Evolutionary conservation across 1,140 invertebrate genomes (phyloP).

Genomic region (Phthorimaea operculella): DNA sequence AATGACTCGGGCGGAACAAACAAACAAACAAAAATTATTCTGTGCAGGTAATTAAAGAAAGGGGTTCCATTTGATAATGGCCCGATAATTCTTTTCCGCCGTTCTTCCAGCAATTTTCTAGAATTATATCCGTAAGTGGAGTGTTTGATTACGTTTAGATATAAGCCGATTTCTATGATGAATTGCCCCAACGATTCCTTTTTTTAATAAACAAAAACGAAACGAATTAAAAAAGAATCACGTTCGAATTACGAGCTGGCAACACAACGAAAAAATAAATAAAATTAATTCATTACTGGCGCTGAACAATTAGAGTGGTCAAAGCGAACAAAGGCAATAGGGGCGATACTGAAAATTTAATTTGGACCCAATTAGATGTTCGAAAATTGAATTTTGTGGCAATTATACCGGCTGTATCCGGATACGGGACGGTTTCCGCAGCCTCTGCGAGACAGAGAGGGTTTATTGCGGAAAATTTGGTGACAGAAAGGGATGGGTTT

Average conservation of each 20-base stretch:
- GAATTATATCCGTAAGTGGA: slow-evolving; percentile 56
- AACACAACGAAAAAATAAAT: slow-evolving; percentile 20
- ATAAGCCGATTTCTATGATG: slow-evolving; percentile 36
- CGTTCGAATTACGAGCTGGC: slow-evolving; percentile 1
- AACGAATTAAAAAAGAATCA: slow-evolving; percentile 3
- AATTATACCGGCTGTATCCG: slow-evolving; percentile 57
- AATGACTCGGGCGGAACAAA: slow-evolving; percentile 49
- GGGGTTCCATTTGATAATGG: slow-evolving; percentile 62
- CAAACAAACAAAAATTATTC: slow-evolving; percentile 64
- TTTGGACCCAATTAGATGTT: slow-evolving; percentile 57
- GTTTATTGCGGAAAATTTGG: slow-evolving; percentile 17
- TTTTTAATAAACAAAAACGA: slow-evolving; percentile 14
- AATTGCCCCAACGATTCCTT: slow-evolving; percentile 35
- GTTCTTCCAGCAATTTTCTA: slow-evolving; percentile 52
- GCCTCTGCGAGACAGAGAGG: slow-evolving; percentile 32
- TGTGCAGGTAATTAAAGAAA: slow-evolving; percentile 62
- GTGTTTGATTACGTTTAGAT: slow-evolving; percentile 42
- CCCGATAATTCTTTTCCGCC: slow-evolving; percentile 51
- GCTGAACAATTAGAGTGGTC: slow-evolving; percentile 49
- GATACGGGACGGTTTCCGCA: slow-evolving; percentile 52
- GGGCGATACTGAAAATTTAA: slow-evolving; percentile 53
- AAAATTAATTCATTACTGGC: slow-evolving; percentile 52
- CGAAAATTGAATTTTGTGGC: slow-evolving; percentile 59
- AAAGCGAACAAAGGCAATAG: slow-evolving; percentile 45
- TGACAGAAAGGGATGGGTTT: slow-evolving; percentile 15